A percentile compares a stretch with the other conserved stretches of the same genome.
Conservation (phyloP, 2,113 vertebrate species). For the Emydocephalus ijimae region DNA sequence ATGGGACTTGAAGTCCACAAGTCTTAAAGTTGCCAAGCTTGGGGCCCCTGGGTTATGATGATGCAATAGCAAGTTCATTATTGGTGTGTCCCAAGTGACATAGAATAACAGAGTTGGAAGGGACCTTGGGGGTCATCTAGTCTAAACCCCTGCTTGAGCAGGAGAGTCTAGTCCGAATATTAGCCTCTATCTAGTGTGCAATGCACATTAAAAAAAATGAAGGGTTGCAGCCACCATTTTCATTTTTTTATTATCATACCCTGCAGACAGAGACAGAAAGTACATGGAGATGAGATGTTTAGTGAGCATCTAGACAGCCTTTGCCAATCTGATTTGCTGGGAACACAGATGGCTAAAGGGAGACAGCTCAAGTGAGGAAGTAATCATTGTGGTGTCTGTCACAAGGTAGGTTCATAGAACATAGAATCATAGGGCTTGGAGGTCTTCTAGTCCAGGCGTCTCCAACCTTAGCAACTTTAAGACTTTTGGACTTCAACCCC, state of each 20-base stretch:
- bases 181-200: neutral
- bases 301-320: neutral
- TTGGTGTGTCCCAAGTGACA: neutral
- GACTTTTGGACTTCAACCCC: too few species aligned
- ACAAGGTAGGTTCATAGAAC: neutral
- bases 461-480: too few species aligned
- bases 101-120: too few species aligned
- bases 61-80: neutral
- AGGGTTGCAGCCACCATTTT: neutral
- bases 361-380: neutral
- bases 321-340: neutral
- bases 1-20: too few species aligned
- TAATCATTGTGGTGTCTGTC: neutral
- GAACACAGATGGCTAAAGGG: neutral
- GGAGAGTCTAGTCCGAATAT: too few species aligned
- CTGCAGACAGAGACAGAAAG: neutral
- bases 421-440: neutral
- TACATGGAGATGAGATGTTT: neutral
- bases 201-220: neutral
- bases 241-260: neutral
- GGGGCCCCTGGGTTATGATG: neutral
- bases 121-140: too few species aligned
- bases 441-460: neutral
- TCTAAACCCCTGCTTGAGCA: too few species aligned
- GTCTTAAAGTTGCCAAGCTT: too few species aligned